Evolutionary conservation across 2,113 vertebrate species (phyloP).

Genomic region (Gallinago undulata): DNA sequence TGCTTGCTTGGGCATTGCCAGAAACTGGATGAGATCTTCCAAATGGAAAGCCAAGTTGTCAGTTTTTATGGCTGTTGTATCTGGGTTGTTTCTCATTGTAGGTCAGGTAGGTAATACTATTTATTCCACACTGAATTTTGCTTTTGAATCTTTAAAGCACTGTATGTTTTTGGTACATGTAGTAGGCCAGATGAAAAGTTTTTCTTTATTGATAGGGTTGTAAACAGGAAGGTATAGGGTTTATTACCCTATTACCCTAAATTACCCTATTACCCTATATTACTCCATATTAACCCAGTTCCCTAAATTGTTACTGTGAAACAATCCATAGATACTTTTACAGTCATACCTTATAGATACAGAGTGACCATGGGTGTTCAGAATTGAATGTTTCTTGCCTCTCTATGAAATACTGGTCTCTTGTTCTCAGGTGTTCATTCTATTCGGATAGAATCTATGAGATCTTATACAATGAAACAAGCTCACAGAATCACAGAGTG

Average conservation of each 20-base stretch:
- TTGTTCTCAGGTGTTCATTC: neutral
- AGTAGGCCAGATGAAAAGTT: neutral
- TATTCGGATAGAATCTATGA: neutral
- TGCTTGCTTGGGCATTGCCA: neutral
- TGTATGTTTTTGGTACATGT: neutral
- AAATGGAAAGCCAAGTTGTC: neutral
- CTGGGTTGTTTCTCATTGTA: neutral
- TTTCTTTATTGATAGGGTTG: neutral
- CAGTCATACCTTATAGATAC: neutral
- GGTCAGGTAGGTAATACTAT: neutral
- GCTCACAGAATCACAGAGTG: neutral
- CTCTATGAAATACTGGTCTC: neutral
- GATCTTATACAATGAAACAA: neutral
- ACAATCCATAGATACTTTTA: neutral
- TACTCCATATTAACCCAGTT: neutral
- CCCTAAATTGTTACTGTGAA: neutral
- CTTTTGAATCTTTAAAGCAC: neutral
- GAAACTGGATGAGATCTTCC: neutral
- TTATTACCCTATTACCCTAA: neutral
- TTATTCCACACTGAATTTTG: neutral
- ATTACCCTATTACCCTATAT: neutral
- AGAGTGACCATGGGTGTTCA: neutral
- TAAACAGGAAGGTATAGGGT: neutral
- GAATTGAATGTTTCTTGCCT: neutral
- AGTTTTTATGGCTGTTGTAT: neutral